Evolutionary conservation across 35 echinoderm and acorn worm species (phyloP), one percentile per base, ranked within the genome.

Genomic region (Ptychodera flava): DNA sequence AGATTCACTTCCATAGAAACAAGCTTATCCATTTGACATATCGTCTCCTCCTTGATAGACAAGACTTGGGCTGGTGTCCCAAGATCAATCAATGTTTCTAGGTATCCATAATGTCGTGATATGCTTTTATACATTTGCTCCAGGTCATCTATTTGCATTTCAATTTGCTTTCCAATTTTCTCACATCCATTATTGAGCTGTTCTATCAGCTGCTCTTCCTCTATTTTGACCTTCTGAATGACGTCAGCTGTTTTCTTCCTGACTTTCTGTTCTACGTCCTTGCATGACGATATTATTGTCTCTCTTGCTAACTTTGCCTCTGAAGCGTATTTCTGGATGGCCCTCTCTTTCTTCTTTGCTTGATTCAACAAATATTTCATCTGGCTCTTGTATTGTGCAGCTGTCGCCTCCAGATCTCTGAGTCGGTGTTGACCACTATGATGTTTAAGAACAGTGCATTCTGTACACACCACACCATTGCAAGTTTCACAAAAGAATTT

Each of bases 401-500:
- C 92, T 36, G 92, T 90, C 29, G 90, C 88, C 16, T 91, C 36
- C 28, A 93, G 78, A n/a, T 88, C 82, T 37, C 77, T 80, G 30
- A 92, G 92, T 37, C 80, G 35, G 80, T 97, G 95, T 31, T 38
- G 29, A 10, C 87, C 37, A 31, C 80, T 36, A 6, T 80, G 79
- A 83, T 97, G 95, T 31, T 83, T 78, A 15, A 85, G 89, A 0
- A 85, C 89, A 1, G 80, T 35, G 36, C 95, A 97, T 33, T 91
- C 88, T 81, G 85, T 85, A 76, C 95, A 97, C n/a, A 97, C 92
- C 28, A 92, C 92, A 22, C 91, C 82, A n/a, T 93, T 92, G 79
- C 95, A 97, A 1, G 92, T 92, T 36, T 97, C 89, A 78, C 95
- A 97, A 33, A 90, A 97, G 28, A 97, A 86, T 28, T 94, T 88